Base-by-base conservation (phyloP, 1,140 invertebrate species). In the Ceratitis capitata region DNA sequence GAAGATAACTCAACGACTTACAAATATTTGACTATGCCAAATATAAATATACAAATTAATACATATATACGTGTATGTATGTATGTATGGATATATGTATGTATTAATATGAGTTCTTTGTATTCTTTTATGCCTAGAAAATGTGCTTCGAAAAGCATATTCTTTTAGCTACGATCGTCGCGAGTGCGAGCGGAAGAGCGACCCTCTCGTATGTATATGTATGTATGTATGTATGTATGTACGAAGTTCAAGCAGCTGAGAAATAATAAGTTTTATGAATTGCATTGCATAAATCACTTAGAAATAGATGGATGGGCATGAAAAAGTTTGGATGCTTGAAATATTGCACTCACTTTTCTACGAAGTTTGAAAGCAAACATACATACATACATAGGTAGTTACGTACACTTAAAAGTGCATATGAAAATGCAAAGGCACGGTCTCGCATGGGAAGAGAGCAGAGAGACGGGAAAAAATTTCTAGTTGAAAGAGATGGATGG, bases 231-330 rank as follows among this genome's bases (percentile, higher is more conserved):
- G 42, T 10, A 85, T 53, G 82, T 87, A 83, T 39, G 84, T 84
- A 84, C 83, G 49, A 86, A 87, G 61, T 64, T 58, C 39, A 69
- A 84, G 84, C 64, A 87, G 53, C 86, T 85, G 84, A 88, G 86
- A 86, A 86, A 87, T 86, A 87, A 82, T 69, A 88, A 90, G 83
- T 90, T 89, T 89, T 88, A 90, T 90, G 88, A 90, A 90, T 90
- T 90, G 89, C 89, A 90, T 90, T 90, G 89, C 89, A 90, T 90
- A 90, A 90, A 90, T 90, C 89, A 90, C 89, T 85, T 88, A 87
- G 84, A 88, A 86, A 47, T 82, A 49, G 78, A 47, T 82, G 47
- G 42, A 49, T 82, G 78, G 64, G 64, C 64, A n/a, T 69, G 42
- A 45, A 47, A 82, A 82, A 83, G 51, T 83, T 35, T 83, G 7